Evolutionary conservation across 2,113 vertebrate species (phyloP), one percentile per base, ranked within the genome.

Genomic region (Psittacara wagleri): DNA sequence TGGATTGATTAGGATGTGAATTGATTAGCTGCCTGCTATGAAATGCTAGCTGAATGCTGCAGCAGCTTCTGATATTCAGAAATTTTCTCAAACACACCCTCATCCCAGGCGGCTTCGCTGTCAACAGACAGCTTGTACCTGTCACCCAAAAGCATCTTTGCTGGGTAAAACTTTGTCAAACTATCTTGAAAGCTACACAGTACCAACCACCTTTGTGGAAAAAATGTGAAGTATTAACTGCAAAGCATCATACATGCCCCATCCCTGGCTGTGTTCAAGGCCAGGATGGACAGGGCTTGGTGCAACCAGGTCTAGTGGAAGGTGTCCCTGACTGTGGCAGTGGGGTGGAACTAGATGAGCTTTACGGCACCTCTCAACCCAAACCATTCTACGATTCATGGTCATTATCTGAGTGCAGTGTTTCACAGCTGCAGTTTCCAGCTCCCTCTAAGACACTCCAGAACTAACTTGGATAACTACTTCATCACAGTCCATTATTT

Each of bases 401-500:
- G 61, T 4, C 15, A 28, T 4, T 13, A 28, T 13, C 8, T 4
- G 7, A 22, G 31, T 2, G 57, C 59, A 31, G 64, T 2, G 14
- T 33, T 6, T 7, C 61, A 12, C 29, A 33, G 18, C 54, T 81
- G 78, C 46, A 39, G n/a, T 59, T 52, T 44, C 62, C 63, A 73
- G 27, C 11, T 28, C 33, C 5, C 5, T 7, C 43, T 22, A 10
- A 55, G 43, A 5, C 11, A 5, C 3, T 3, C 6, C 75, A 41
- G 64, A 62, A 1, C 24, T 17, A 3, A 9, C 9, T 3, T 16
- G 31, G n/a, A 7, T 9, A 27, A 2, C 46, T n/a, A 33, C 83
- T 39, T 17, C 2, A 1, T 2, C 63, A 16, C 35, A 27, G 35
- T 19, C 14, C 0, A 0, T 4, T 28, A 2, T 27, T 11, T 17